Conservation (phyloP, 1,140 invertebrate genomes). For the Ceratosolen fusciceps region DNA sequence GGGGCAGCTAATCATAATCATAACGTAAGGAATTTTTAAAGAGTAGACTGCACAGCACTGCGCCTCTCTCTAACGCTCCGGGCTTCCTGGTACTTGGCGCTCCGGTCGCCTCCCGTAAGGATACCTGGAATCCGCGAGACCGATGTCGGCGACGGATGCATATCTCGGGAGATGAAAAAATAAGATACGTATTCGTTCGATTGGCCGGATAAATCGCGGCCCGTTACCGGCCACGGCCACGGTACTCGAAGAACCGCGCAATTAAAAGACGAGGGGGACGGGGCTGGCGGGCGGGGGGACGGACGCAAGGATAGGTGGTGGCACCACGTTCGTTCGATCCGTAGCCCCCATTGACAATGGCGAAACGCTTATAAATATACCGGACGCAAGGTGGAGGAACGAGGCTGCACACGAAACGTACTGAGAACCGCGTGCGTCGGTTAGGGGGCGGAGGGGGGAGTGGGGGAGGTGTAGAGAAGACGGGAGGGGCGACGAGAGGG, state of each 20-base stretch:
- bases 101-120: no score
- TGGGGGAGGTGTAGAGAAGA: background rate
- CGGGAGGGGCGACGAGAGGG: background rate
- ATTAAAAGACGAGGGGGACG: no score
- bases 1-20: no score
- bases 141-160: no score
- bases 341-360: conserved; percentile 32
- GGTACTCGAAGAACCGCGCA: background rate
- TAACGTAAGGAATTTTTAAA: no score
- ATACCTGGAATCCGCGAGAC: background rate
- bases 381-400: conserved; percentile 33
- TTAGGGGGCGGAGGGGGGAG: background rate
- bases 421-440: background rate
- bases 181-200: background rate
- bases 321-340: conserved; percentile 20
- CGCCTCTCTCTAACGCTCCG: no score
- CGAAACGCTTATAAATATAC: conserved; percentile 26
- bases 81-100: no score
- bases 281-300: no score
- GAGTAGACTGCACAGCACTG: no score
- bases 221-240: background rate
- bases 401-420: conserved; percentile 6
- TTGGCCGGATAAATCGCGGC: background rate
- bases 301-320: background rate
- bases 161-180: background rate